Percentiles rank a stretch among this genome's conserved stretches.
These are phyloP conservation scores for Schmidtea mediterranea DNA, from an alignment of 1,140 invertebrate species.

Conservation along the genomic window DNA sequence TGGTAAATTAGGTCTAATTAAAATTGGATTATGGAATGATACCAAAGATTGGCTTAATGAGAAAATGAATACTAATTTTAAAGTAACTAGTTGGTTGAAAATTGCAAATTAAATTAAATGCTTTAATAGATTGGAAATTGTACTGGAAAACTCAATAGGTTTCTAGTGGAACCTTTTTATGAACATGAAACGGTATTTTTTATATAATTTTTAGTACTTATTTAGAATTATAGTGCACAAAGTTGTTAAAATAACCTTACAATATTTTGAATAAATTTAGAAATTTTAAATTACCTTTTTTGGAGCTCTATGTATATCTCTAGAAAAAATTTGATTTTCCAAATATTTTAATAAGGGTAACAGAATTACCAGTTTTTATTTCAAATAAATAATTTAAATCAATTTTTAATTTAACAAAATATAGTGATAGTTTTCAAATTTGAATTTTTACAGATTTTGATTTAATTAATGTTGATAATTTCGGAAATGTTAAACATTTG, in stretches of 20 bases:
- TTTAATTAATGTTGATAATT: too few relatives aligned
- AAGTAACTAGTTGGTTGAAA: constrained; percentile 26
- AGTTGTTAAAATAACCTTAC: too few relatives aligned
- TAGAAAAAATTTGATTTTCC: neutral
- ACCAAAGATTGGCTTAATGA: constrained; percentile 63
- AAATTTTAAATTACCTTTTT: neutral
- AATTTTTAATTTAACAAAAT: too few relatives aligned
- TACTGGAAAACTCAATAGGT: constrained; percentile 56
- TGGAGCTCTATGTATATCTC: neutral
- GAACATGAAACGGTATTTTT: constrained; percentile 45
- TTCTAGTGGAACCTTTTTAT: constrained; percentile 89
- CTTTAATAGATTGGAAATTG: constrained; percentile 43
- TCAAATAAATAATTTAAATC: too few relatives aligned
- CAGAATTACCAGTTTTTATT: neutral
- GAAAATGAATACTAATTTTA: constrained; percentile 54
- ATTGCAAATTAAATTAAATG: too few relatives aligned
- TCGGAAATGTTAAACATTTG: too few relatives aligned
- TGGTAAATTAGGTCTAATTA: constrained; percentile 82
- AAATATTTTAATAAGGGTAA: neutral
- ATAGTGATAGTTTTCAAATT: too few relatives aligned
- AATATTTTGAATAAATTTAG: neutral
- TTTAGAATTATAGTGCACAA: too few relatives aligned
- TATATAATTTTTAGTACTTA: too few relatives aligned
- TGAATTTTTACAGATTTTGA: too few relatives aligned
- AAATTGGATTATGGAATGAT: constrained; percentile 53